These are phyloP conservation scores for Tetrapedia diversipes DNA, from an alignment of 2,888 invertebrate genomes.

Conservation along the genomic window DNA sequence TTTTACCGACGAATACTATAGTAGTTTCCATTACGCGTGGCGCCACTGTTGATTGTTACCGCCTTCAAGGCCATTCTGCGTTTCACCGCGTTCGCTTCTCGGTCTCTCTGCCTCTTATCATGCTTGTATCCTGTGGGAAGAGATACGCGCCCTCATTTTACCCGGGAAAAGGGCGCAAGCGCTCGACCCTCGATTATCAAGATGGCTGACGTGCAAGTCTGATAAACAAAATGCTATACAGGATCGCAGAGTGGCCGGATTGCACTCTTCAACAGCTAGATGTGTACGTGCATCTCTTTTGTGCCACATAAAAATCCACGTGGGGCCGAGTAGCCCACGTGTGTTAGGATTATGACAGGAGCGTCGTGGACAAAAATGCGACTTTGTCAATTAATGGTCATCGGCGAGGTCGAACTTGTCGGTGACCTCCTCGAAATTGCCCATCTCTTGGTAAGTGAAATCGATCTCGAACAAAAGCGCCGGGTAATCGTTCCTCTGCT, in stretches of 20 bases:
- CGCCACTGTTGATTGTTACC: slow-evolving; percentile 39
- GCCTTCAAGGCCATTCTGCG: background rate
- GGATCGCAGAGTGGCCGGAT: slow-evolving; percentile 36
- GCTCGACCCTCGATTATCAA: slow-evolving; percentile 56
- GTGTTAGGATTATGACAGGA: slow-evolving; percentile 39
- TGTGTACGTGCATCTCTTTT: slow-evolving; percentile 55
- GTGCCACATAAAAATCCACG: slow-evolving; percentile 51
- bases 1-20: background rate
- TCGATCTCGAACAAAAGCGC: background rate
- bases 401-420: slow-evolving; percentile 75
- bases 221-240: slow-evolving; percentile 72
- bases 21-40: slow-evolving; percentile 25
- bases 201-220: slow-evolving; percentile 69
- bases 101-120: slow-evolving; percentile 20
- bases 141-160: slow-evolving; percentile 39
- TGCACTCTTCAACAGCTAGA: slow-evolving; percentile 34
- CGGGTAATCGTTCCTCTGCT: background rate
- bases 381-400: slow-evolving; percentile 74
- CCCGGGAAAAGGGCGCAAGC: slow-evolving; percentile 64
- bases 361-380: slow-evolving; percentile 67
- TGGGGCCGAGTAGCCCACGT: slow-evolving; percentile 47
- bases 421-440: slow-evolving; percentile 77
- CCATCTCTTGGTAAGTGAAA: slow-evolving; percentile 77
- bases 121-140: slow-evolving; percentile 62
- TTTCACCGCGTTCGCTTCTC: slow-evolving; percentile 1